Conservation (phyloP, 2,888 invertebrate genomes). For the Hydrotaea diabolus region DNA sequence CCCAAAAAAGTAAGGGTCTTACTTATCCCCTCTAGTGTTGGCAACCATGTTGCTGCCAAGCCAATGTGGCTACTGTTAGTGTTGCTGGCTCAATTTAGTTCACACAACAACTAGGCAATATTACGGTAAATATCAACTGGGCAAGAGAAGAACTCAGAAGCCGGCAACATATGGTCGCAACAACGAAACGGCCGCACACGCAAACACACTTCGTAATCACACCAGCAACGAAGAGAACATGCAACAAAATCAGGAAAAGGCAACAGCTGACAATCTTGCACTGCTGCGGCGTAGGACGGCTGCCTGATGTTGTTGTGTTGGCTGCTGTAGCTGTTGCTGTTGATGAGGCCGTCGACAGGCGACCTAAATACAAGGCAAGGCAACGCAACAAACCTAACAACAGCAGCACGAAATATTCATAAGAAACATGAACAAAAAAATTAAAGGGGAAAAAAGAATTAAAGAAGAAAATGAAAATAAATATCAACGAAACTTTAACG, state of each 20-base stretch:
- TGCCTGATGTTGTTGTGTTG: neutral
- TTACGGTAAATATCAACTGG: slow-evolving; percentile 11
- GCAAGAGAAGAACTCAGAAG: neutral
- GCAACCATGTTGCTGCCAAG: slow-evolving; percentile 9
- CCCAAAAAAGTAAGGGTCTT: too few species aligned
- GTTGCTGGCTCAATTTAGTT: slow-evolving; percentile 8
- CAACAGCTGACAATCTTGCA: neutral
- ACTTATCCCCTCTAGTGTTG: neutral
- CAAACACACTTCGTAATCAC: slow-evolving; percentile 18
- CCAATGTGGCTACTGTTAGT: neutral
- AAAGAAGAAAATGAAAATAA: neutral
- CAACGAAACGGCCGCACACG: neutral
- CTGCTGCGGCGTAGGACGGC: neutral
- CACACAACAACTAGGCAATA: slow-evolving; percentile 21
- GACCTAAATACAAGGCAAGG: slow-evolving; percentile 55
- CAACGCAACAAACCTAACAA: slow-evolving; percentile 1
- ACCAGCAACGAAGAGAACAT: neutral
- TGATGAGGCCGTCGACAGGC: slow-evolving; percentile 52
- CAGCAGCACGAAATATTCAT: slow-evolving; percentile 48
- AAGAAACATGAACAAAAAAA: slow-evolving; percentile 57
- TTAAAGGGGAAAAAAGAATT: neutral
- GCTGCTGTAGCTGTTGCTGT: slow-evolving; percentile 24
- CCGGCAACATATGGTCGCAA: slow-evolving; percentile 14
- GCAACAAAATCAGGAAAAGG: neutral
- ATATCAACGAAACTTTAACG: slow-evolving; percentile 47